Evolutionary conservation across 92 coral and sea anemone genomes (phyloP).

Genomic region (Porites lobata): DNA sequence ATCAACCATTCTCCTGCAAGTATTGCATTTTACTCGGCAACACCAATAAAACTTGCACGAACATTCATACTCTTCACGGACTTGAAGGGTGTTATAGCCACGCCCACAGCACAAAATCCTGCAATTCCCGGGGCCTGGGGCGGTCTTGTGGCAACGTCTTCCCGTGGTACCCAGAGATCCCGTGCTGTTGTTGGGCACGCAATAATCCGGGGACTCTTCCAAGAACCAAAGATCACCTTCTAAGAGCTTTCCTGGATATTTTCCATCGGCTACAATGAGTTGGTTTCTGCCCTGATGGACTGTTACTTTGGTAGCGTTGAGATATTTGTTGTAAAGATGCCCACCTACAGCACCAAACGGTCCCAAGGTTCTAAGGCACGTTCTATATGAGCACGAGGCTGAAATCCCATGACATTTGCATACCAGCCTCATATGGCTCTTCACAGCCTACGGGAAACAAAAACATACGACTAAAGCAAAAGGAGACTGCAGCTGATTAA

Average conservation of each 20-base stretch:
- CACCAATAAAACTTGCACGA: conserved; percentile 95
- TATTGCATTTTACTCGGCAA: conserved; percentile 83
- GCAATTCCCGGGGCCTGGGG: conserved; percentile 79
- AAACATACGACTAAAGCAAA: not conserved
- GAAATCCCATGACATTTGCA: conserved; percentile 99
- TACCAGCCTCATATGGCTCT: conserved; percentile 63
- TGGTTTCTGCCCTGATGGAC: conserved; percentile 84
- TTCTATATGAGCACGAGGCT: conserved; percentile 87
- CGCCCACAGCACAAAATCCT: conserved; percentile 92
- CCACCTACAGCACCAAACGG: conserved; percentile 85
- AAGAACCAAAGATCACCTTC: conserved; percentile 86
- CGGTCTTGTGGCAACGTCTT: conserved; percentile 82
- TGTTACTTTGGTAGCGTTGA: conserved; percentile 66
- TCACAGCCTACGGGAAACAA: conserved; percentile 72
- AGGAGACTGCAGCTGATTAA: too few relatives aligned
- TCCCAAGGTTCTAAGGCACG: conserved; percentile 85
- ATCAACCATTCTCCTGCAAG: conserved; percentile 83
- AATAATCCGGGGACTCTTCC: conserved; percentile 95
- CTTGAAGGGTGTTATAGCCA: conserved; percentile 91
- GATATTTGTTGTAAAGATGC: conserved; percentile 74
- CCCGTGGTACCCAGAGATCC: conserved; percentile 94
- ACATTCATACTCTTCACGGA: conserved; percentile 81
- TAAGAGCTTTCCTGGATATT: conserved; percentile 58
- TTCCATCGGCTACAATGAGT: conserved; percentile 56
- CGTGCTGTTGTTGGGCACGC: conserved; percentile 69